Evolutionary conservation across 2,888 invertebrate species (phyloP).

Genomic region (Plebejus argus): DNA sequence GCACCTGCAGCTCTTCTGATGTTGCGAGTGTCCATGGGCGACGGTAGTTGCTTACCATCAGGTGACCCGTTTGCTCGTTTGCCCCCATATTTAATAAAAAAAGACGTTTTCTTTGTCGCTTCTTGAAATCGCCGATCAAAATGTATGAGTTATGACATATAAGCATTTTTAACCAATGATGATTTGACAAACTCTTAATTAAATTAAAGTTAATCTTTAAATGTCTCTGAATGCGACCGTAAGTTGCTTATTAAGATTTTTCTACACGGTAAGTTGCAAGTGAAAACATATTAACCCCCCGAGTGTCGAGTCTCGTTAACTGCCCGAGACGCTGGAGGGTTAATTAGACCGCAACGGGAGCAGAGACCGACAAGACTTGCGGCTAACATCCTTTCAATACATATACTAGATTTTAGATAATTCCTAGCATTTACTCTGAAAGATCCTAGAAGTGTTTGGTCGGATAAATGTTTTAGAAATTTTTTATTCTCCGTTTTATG

Average conservation of each 20-base stretch:
- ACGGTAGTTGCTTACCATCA: too few relatives aligned
- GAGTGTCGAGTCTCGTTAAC: conserved; percentile 6
- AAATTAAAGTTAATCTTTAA: neutral
- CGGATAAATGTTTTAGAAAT: too few relatives aligned
- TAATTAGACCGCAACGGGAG: conserved; percentile 1
- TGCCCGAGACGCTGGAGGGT: neutral
- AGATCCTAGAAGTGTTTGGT: neutral
- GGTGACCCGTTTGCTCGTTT: too few relatives aligned
- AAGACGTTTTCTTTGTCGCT: too few relatives aligned
- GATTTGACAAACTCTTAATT: neutral
- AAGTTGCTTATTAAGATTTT: neutral
- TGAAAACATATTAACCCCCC: conserved; percentile 3
- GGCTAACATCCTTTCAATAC: neutral
- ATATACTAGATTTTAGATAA: neutral
- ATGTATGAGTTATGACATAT: too few relatives aligned
- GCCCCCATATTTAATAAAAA: too few relatives aligned
- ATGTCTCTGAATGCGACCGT: neutral
- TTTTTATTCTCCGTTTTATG: too few relatives aligned
- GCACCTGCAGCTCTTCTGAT: too few relatives aligned
- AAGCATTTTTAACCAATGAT: too few relatives aligned
- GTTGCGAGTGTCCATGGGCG: too few relatives aligned
- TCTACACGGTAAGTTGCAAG: neutral
- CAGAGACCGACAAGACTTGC: neutral
- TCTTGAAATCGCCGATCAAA: too few relatives aligned
- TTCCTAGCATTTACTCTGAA: neutral